Base-by-base conservation (phyloP, 2,888 invertebrate genomes). In the Camptogramma bilineatum region DNA sequence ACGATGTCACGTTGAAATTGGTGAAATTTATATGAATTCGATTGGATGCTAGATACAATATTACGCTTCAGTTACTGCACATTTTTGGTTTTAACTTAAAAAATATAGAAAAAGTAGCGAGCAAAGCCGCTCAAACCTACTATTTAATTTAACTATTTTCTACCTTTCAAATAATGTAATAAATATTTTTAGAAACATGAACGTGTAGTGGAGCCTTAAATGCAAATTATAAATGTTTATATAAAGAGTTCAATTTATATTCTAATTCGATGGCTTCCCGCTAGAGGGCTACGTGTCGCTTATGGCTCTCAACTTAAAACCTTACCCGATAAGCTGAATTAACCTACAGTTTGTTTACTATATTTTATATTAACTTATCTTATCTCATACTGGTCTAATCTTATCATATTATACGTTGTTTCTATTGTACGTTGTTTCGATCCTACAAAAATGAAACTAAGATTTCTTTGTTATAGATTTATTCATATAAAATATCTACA, bases 181-280 rank as follows among this genome's bases (percentile, higher is more conserved):
- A 28, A 28, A 28, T 4, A 4, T 28, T 28, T 28, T 28, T 8
- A 28, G 28, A 28, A 7, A 7, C 28, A 28, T 28, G 28, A 28
- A 28, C 5, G 28, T 28, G 28, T 19, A 4, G 16, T 21, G 42
- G 62, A 47, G 76, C 85, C 86, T 87, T 89, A 89, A 87, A 89
- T 88, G 87, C 84, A 90, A 90, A 88, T 88, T 86, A 87, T 86
- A 88, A 87, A 87, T 88, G 86, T 87, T 88, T 88, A 84, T 88
- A 84, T 88, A 88, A 88, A 90, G 88, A 88, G 86, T 90, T 89
- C 90, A 87, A 90, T 90, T 88, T 90, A 89, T 88, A 90, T 90
- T 90, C 85, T 88, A 90, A 90, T 89, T 80, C 82, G 75, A 89
- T 87, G 81, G 84, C 81, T 81, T 80, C 73, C 80, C 83, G 82